Evolutionary conservation across 2,888 invertebrate species (phyloP).

Genomic region (Himalopsyche anomala): DNA sequence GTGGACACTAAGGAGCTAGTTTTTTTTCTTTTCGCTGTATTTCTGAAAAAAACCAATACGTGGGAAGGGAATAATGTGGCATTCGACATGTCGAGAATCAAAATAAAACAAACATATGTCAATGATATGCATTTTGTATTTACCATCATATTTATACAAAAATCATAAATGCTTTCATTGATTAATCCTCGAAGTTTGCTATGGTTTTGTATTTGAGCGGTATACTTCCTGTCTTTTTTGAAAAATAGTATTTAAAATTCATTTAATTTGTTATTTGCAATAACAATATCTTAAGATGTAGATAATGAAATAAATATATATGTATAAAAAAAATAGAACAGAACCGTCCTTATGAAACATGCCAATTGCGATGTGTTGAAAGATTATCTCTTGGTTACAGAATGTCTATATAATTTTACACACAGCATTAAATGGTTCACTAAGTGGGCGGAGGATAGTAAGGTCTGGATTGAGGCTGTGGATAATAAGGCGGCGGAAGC

Average conservation of each 20-base stretch:
- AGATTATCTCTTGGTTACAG: neutral
- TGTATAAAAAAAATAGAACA: neutral
- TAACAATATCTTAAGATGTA: neutral
- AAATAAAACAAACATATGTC: constrained; percentile 17
- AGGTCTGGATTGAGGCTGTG: constrained; percentile 71
- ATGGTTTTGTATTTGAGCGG: neutral
- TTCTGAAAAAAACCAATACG: no score
- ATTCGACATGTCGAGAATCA: neutral
- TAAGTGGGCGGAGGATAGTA: constrained; percentile 73
- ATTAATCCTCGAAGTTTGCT: neutral
- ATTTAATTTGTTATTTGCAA: neutral
- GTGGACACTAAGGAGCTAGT: no score
- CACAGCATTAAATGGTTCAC: neutral
- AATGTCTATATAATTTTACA: constrained; percentile 16
- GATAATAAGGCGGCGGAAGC: constrained; percentile 74
- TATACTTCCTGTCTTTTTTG: neutral
- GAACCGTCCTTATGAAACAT: neutral
- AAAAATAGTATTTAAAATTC: neutral
- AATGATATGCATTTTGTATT: constrained; percentile 24
- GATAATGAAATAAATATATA: neutral
- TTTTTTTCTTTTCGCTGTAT: no score
- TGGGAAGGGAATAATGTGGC: no score
- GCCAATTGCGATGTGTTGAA: neutral
- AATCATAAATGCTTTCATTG: constrained; percentile 8
- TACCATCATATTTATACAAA: constrained; percentile 3